phyloP scores from a whole-genome alignment of 2,797 vertebrate species.

The Myiothlypis coronata region DNA sequence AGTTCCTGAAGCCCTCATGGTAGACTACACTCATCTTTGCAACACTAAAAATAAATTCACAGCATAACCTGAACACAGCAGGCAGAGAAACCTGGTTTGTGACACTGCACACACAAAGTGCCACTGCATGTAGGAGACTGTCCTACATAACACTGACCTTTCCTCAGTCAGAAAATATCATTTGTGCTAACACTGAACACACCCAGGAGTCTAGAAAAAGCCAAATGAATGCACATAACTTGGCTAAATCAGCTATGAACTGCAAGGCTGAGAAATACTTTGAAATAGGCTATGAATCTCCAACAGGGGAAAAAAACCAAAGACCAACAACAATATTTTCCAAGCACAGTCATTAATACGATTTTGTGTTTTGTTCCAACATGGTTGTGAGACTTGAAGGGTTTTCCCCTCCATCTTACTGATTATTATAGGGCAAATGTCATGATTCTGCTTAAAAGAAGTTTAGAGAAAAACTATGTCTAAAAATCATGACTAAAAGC shows the following conservation, averaged over 20 bases:
- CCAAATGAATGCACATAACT: not conserved
- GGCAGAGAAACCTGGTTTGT: not conserved
- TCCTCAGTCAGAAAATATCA: not conserved
- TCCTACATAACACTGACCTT: not conserved
- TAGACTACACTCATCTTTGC: not conserved
- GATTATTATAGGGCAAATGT: not conserved
- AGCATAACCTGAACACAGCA: not conserved
- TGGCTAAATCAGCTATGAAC: not conserved
- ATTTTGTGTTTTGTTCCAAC: not conserved
- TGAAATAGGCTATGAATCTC: not conserved
- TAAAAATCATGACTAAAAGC: not conserved
- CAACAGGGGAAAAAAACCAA: not conserved
- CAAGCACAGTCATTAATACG: not conserved
- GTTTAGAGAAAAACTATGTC: not conserved
- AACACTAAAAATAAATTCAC: not conserved
- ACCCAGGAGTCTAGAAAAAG: not conserved
- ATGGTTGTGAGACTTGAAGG: not conserved
- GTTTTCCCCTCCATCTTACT: not conserved
- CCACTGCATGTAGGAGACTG: accelerated
- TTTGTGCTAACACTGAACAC: not conserved
- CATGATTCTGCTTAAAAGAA: not conserved
- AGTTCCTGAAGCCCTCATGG: not conserved
- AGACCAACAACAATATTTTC: not conserved
- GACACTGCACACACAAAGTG: not conserved
- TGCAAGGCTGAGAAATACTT: not conserved